Evolutionary conservation across 1,140 invertebrate species (phyloP).

Genomic region (Drosophila erecta): DNA sequence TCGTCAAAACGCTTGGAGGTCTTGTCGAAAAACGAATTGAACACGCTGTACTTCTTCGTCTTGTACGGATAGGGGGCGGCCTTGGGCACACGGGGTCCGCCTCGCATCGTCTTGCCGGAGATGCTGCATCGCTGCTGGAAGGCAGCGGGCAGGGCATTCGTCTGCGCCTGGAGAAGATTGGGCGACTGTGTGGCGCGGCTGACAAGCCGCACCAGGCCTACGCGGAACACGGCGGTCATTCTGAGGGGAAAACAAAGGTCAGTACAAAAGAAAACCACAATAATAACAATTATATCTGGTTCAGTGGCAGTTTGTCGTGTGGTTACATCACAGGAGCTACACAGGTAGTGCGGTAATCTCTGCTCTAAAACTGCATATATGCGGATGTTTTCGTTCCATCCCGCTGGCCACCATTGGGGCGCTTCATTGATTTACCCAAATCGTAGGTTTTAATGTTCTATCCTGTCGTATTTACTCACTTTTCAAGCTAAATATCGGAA

Average conservation of each 20-base stretch:
- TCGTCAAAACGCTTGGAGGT: slow-evolving; percentile 86
- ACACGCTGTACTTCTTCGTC: slow-evolving; percentile 86
- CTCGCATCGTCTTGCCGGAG: slow-evolving; percentile 86
- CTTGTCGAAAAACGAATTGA: slow-evolving; percentile 86
- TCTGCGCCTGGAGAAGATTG: slow-evolving; percentile 57
- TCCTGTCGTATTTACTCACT: slow-evolving; percentile 51
- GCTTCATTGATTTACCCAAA: neutral
- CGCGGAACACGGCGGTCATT: slow-evolving; percentile 82
- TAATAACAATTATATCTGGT: slow-evolving; percentile 24
- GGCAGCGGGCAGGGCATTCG: slow-evolving; percentile 84
- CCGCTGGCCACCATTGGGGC: neutral
- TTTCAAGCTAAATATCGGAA: slow-evolving; percentile 61
- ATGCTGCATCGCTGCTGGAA: slow-evolving; percentile 86
- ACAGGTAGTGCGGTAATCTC: slow-evolving; percentile 4
- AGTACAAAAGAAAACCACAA: slow-evolving; percentile 5
- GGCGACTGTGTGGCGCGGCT: slow-evolving; percentile 48
- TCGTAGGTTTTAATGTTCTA: neutral
- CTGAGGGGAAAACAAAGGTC: slow-evolving; percentile 18
- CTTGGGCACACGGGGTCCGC: slow-evolving; percentile 85
- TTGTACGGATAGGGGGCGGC: slow-evolving; percentile 87
- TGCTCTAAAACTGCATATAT: neutral
- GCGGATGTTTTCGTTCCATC: too few species aligned
- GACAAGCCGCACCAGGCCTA: slow-evolving; percentile 72
- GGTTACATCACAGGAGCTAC: slow-evolving; percentile 72
- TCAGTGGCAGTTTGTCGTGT: slow-evolving; percentile 26